Evolutionary conservation across 2,113 vertebrate genomes (phyloP).

Genomic region (Podarcis cretensis): DNA sequence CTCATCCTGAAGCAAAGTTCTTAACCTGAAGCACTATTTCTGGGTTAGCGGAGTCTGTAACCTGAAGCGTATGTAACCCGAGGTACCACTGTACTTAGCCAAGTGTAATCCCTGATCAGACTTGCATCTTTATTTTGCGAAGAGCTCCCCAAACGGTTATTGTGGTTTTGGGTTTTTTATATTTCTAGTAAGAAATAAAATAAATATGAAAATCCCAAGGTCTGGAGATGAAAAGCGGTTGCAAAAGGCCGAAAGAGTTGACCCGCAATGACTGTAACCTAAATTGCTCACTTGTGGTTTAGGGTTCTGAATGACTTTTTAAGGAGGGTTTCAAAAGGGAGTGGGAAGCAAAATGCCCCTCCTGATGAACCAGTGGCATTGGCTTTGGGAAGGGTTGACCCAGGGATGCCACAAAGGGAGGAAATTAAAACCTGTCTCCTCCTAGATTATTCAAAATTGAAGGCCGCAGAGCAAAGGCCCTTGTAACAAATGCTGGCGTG

Average conservation of each 20-base stretch:
- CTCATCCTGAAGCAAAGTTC: no score
- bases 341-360: constrained; percentile 55
- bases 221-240: constrained; percentile 64
- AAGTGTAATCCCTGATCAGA: constrained; percentile 55
- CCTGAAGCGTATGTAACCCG: no score
- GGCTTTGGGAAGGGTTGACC: constrained; percentile 68
- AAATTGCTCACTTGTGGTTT: constrained; percentile 70
- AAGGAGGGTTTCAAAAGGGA: constrained; percentile 72
- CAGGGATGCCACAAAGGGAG: constrained; percentile 69
- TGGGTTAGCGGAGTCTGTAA: no score
- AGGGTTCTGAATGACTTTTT: constrained; percentile 33
- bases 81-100: constrained; percentile 23
- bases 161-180: constrained; percentile 30
- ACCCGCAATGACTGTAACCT: constrained; percentile 61
- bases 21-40: no score
- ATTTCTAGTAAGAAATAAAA: constrained; percentile 30
- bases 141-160: constrained; percentile 41
- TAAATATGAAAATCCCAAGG: constrained; percentile 33
- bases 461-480: constrained; percentile 67
- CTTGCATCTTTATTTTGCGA: constrained; percentile 48
- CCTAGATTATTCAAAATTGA: constrained; percentile 58
- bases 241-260: constrained; percentile 58
- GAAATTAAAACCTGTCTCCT: constrained; percentile 78
- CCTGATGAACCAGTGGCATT: constrained; percentile 60
- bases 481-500: constrained; percentile 54